These are phyloP conservation scores for Lordiphosa stackelbergi DNA, from an alignment of 1,140 invertebrate species.

Conservation along the genomic window DNA sequence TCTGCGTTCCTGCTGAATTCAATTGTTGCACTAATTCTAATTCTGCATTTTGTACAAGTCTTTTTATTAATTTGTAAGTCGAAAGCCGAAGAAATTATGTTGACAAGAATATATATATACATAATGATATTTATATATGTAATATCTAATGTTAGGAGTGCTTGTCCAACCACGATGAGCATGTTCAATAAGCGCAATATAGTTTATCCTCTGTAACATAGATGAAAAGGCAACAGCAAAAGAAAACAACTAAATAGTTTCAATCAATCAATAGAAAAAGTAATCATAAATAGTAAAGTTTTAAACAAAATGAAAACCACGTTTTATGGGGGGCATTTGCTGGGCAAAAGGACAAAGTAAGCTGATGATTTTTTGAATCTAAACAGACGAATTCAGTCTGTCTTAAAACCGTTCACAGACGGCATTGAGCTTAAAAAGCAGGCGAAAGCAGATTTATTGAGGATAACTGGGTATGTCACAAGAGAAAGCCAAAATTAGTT, in stretches of 20 bases:
- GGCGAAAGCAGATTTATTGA: no score
- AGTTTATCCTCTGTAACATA: slow-evolving; percentile 65
- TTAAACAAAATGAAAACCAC: slow-evolving; percentile 28
- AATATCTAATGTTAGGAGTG: slow-evolving; percentile 42
- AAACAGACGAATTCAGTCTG: no score
- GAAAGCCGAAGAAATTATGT: slow-evolving; percentile 49
- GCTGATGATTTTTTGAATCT: no score
- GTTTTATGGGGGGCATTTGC: no score
- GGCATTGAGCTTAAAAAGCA: no score
- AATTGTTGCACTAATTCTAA: slow-evolving; percentile 5
- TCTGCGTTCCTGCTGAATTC: slow-evolving; percentile 18
- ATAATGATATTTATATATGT: slow-evolving; percentile 33
- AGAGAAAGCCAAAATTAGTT: no score
- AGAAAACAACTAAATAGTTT: slow-evolving; percentile 20
- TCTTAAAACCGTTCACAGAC: no score
- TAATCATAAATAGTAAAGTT: slow-evolving; percentile 56
- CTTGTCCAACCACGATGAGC: slow-evolving; percentile 24
- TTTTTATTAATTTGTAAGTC: slow-evolving; percentile 37
- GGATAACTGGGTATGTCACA: no score
- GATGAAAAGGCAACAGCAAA: slow-evolving; percentile 31
- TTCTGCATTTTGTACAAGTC: slow-evolving; percentile 36
- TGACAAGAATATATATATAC: slow-evolving; percentile 22
- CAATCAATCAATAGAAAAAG: slow-evolving; percentile 32
- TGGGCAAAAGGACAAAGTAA: no score
- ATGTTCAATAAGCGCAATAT: slow-evolving; percentile 63